Conservation (phyloP, 2,797 vertebrate species). For the Galago senegalensis region DNA sequence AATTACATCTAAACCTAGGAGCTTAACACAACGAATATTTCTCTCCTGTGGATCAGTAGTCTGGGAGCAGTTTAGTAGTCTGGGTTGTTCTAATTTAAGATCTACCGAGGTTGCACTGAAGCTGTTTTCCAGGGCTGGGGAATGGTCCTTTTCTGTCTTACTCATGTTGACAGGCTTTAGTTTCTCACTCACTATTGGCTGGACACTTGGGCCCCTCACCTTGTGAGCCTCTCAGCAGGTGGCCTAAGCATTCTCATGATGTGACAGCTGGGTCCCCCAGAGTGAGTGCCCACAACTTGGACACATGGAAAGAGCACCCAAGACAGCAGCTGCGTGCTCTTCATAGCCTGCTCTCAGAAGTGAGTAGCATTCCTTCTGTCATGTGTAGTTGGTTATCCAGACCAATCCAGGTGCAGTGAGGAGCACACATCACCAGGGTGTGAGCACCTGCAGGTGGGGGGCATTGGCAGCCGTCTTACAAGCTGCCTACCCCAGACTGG, state of each 20-base stretch:
- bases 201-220: not conserved
- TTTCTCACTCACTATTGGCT: not conserved
- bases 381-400: not conserved
- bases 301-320: no score
- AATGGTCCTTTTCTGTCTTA: not conserved
- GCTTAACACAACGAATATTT: not conserved
- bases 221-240: not conserved
- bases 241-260: not conserved
- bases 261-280: not conserved
- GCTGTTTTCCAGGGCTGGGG: not conserved
- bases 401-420: not conserved
- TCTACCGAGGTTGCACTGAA: not conserved
- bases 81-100: not conserved
- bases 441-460: not conserved
- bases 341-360: not conserved
- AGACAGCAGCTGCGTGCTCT: not conserved
- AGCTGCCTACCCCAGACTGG: not conserved
- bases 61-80: not conserved
- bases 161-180: not conserved
- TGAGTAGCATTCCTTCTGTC: not conserved
- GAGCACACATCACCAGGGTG: not conserved
- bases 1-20: not conserved
- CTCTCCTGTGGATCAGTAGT: not conserved
- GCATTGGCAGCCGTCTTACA: not conserved
- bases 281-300: not conserved